Evolutionary conservation across 1,140 invertebrate species (phyloP).

Genomic region (Nebria ingens): DNA sequence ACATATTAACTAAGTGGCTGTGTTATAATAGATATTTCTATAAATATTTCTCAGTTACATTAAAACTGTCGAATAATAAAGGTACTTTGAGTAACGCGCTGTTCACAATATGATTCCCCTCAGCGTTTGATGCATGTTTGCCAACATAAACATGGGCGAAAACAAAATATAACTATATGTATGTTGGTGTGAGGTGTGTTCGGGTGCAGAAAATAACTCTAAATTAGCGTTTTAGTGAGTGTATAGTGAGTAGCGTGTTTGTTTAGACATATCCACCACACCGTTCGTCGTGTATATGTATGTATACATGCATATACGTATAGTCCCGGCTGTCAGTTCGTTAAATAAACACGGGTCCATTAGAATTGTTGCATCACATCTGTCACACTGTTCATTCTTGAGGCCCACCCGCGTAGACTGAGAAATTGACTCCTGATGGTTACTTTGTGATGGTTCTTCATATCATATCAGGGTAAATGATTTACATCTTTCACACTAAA

Average conservation of each 20-base stretch:
- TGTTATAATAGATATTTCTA: too few relatives aligned
- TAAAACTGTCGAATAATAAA: too few relatives aligned
- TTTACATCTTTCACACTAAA: neutral
- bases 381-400: too few relatives aligned
- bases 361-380: constrained; percentile 32
- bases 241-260: constrained; percentile 25
- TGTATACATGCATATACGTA: too few relatives aligned
- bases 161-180: constrained; percentile 8
- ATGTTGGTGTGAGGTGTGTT: too few relatives aligned
- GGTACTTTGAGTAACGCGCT: too few relatives aligned
- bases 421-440: neutral
- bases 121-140: too few relatives aligned
- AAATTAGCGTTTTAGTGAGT: constrained; percentile 9
- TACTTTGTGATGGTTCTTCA: neutral
- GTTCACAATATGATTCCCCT: too few relatives aligned
- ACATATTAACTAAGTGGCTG: too few relatives aligned
- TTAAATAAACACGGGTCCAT: constrained; percentile 34
- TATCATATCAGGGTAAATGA: neutral
- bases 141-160: neutral
- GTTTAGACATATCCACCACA: constrained; percentile 12
- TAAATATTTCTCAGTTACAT: too few relatives aligned
- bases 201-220: constrained; percentile 16
- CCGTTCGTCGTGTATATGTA: too few relatives aligned
- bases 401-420: too few relatives aligned
- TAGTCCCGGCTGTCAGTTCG: constrained; percentile 28